Evolutionary conservation across 1,140 invertebrate species (phyloP).

Genomic region (Trissolcus basalis): DNA sequence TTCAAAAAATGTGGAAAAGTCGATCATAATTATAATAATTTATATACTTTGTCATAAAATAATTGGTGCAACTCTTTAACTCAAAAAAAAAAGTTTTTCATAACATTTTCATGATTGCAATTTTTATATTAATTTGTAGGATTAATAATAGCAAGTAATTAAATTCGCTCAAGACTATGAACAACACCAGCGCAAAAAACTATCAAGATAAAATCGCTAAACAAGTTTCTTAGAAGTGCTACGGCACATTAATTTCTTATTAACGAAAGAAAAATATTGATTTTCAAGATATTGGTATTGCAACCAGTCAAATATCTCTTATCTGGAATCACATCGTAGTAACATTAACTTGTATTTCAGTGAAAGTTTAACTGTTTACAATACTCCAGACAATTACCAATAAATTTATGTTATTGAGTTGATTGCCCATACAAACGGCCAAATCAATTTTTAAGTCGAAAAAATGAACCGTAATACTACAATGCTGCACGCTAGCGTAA

Average conservation of each 20-base stretch:
- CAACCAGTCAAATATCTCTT: background rate
- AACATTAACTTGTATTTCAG: conserved; percentile 1
- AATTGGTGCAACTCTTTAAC: too few species aligned
- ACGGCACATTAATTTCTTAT: background rate
- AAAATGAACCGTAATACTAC: conserved; percentile 5
- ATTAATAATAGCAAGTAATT: too few species aligned
- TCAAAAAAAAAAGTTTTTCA: too few species aligned
- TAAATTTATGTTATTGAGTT: conserved; percentile 9
- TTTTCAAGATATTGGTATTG: background rate
- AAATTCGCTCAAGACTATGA: too few species aligned
- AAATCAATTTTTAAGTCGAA: conserved; percentile 8
- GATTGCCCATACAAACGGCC: conserved; percentile 2
- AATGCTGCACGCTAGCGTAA: background rate
- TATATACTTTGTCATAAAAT: too few species aligned
- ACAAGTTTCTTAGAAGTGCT: too few species aligned
- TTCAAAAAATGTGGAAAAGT: too few species aligned
- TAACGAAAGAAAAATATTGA: background rate
- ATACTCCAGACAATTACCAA: conserved; percentile 1
- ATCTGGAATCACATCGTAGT: background rate
- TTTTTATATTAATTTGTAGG: too few species aligned
- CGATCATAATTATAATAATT: too few species aligned
- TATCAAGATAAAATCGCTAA: too few species aligned
- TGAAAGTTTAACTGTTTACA: conserved; percentile 11
- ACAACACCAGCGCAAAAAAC: too few species aligned
- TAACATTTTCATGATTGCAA: too few species aligned